Percentiles rank a stretch among this genome's conserved stretches.
These are phyloP conservation scores for Sebastiscus albofasciatus DNA, from an alignment of 2,797 vertebrate genomes.

Conservation along the genomic window DNA sequence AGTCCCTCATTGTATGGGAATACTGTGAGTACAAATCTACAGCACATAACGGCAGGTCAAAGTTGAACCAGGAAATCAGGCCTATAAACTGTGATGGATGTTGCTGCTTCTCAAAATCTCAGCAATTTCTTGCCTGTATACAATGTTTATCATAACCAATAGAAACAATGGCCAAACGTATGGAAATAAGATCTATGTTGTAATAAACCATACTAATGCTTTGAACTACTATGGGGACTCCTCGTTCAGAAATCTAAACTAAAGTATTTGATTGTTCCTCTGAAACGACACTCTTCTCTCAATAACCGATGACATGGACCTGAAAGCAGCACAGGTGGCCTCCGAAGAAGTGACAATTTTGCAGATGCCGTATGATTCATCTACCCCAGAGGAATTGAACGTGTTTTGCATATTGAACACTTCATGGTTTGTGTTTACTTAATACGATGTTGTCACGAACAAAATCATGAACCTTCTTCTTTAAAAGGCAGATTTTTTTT, in stretches of 20 bases:
- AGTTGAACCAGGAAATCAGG: background rate
- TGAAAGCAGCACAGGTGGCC: conserved; percentile 1
- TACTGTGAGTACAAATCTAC: background rate
- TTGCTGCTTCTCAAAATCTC: background rate
- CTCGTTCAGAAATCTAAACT: background rate
- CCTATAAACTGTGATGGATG: background rate
- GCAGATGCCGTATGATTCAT: conserved; percentile 23
- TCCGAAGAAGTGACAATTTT: conserved; percentile 12
- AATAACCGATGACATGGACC: background rate
- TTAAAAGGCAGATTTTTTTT: background rate
- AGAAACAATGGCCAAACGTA: background rate
- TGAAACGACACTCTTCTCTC: background rate
- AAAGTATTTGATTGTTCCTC: background rate
- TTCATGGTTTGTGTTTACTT: background rate
- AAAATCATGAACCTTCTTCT: background rate
- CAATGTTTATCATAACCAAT: background rate
- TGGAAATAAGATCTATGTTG: background rate
- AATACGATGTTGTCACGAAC: background rate
- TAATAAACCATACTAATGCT: background rate
- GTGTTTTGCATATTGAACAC: conserved; percentile 31
- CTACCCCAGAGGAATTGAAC: conserved; percentile 6
- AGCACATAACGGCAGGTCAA: background rate
- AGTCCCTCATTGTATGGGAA: background rate
- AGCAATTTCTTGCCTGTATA: background rate
- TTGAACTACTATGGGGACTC: background rate